phyloP scores from a whole-genome alignment of 2,113 vertebrate genomes.

The Sander lucioperca region DNA sequence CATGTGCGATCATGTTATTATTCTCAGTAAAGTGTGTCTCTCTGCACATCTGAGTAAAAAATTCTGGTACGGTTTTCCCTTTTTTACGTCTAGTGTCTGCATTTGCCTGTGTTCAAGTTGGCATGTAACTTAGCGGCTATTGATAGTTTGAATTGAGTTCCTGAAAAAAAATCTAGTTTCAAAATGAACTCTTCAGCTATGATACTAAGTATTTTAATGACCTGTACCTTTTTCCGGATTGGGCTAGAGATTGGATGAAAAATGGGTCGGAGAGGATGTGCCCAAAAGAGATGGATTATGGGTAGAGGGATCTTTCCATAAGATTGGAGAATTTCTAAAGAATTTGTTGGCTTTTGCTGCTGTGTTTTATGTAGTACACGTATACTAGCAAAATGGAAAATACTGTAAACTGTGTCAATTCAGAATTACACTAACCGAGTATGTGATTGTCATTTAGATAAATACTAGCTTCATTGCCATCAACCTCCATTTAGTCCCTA shows the following conservation, averaged over 20 bases:
- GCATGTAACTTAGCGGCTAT: conserved; percentile 20
- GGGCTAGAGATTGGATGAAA: conserved; percentile 13
- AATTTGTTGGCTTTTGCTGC: conserved; percentile 3
- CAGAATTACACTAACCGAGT: conserved; percentile 13
- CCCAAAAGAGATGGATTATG: conserved; percentile 36
- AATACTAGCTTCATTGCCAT: conserved; percentile 45
- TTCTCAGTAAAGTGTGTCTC: conserved; percentile 18
- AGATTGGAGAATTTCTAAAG: conserved; percentile 18
- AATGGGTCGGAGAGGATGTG: conserved; percentile 4
- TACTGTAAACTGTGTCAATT: background rate
- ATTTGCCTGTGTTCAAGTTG: conserved; percentile 41
- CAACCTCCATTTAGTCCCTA: conserved; percentile 49
- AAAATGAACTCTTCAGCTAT: conserved; percentile 37
- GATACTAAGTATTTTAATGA: conserved; percentile 28
- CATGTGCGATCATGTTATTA: conserved; percentile 28
- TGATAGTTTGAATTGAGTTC: conserved; percentile 41
- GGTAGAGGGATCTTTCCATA: conserved; percentile 27
- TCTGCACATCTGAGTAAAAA: background rate
- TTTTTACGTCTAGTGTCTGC: background rate
- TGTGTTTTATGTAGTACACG: background rate
- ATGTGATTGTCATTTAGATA: conserved; percentile 62
- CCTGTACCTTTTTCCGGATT: conserved; percentile 44
- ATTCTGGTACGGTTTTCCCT: conserved; percentile 5
- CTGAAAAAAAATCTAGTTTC: conserved; percentile 47
- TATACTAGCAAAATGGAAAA: background rate